A percentile compares a stretch with the other conserved stretches of the same genome.
phyloP scores from a whole-genome alignment of 2,113 vertebrate genomes.

The Sus scrofa region DNA sequence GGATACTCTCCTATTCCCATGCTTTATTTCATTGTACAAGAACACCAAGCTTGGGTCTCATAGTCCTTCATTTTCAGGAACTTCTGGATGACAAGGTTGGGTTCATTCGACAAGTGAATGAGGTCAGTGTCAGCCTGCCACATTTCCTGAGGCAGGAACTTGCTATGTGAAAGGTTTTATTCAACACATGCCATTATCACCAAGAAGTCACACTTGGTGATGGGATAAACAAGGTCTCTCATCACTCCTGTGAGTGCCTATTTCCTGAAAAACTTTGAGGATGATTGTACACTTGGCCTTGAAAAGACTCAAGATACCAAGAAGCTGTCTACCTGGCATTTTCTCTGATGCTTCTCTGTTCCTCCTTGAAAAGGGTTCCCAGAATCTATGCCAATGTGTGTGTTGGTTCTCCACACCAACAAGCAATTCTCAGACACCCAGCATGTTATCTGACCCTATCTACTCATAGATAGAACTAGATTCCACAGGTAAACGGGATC shows the following conservation, averaged over 20 bases:
- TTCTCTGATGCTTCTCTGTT: neutral
- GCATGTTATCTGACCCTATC: no score
- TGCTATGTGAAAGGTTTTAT: neutral
- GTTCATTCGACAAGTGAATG: neutral
- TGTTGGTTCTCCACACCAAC: no score
- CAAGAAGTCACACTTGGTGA: neutral
- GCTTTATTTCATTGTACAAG: accelerated
- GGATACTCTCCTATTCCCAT: accelerated
- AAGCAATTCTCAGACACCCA: no score
- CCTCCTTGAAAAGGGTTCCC: neutral
- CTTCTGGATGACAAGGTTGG: neutral
- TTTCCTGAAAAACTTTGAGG: neutral
- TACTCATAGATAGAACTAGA: no score
- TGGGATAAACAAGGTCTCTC: neutral
- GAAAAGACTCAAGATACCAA: neutral
- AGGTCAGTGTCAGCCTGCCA: neutral
- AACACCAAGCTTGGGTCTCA: neutral
- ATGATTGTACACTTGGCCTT: neutral
- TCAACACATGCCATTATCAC: neutral
- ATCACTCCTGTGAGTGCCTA: neutral
- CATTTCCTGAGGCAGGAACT: neutral
- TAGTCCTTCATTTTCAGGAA: neutral
- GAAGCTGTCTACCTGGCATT: neutral
- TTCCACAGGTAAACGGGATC: no score
- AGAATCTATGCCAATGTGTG: no score